phyloP scores from a whole-genome alignment of 2,797 vertebrate species.

The Periparus ater region DNA sequence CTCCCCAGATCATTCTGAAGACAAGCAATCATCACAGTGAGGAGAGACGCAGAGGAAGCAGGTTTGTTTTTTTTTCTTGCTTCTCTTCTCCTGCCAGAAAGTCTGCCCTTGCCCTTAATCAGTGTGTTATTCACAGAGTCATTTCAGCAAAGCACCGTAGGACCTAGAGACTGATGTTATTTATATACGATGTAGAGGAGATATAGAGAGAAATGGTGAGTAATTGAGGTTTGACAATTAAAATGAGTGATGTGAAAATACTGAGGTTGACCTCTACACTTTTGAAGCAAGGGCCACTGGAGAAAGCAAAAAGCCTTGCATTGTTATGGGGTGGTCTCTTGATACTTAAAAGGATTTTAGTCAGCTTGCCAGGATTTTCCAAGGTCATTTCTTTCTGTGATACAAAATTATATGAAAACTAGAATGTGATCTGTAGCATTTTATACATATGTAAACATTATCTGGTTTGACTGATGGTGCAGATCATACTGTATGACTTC shows the following conservation, averaged over 20 bases:
- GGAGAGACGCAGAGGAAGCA: not conserved
- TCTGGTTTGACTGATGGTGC: constrained; percentile 7
- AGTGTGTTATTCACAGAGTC: not conserved
- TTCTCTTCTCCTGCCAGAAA: not conserved
- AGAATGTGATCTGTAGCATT: not conserved
- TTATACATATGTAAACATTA: not conserved
- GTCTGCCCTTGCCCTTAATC: not conserved
- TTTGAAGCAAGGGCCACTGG: not conserved
- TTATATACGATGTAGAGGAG: not conserved
- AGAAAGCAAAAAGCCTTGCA: not conserved
- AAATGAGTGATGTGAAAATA: not conserved
- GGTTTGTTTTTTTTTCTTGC: not conserved
- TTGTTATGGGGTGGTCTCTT: not conserved
- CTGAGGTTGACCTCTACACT: not conserved
- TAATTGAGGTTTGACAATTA: not conserved
- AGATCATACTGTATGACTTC: not conserved
- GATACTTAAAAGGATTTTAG: not conserved
- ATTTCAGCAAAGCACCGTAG: not conserved
- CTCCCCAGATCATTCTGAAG: not conserved
- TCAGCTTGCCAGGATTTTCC: not conserved
- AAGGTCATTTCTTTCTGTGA: not conserved
- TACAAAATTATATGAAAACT: not conserved
- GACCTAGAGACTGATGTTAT: not conserved
- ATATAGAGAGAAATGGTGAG: not conserved
- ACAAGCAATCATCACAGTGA: not conserved